Percentiles rank a stretch among this genome's conserved stretches.
phyloP scores from a whole-genome alignment of 1,140 invertebrate species.

The Anoplolepis gracilipes region DNA sequence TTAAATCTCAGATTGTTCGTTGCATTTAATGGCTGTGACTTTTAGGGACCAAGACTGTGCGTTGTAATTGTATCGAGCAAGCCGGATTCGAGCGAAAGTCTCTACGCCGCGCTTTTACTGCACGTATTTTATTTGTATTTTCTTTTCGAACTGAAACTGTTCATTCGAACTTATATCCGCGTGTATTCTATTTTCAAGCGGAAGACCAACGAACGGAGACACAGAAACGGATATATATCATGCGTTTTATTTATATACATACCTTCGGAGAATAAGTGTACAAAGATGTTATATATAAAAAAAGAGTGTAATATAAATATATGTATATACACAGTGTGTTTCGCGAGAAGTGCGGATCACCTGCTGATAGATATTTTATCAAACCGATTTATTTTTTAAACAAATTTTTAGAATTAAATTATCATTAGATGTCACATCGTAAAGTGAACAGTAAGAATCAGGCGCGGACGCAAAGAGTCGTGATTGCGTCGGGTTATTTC shows the following conservation, averaged over 20 bases:
- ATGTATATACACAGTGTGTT: background rate
- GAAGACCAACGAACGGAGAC: conserved; percentile 18
- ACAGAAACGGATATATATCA: background rate
- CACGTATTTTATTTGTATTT: conserved; percentile 12
- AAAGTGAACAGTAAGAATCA: background rate
- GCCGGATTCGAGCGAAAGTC: conserved; percentile 38
- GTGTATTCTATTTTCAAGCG: background rate
- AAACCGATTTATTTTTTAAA: conserved; percentile 32
- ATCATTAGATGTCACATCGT: background rate
- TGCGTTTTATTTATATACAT: background rate
- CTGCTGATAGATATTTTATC: conserved; percentile 9
- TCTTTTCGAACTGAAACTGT: background rate
- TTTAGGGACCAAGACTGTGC: conserved; percentile 83
- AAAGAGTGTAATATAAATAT: conserved; percentile 48
- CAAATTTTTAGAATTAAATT: background rate
- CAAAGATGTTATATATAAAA: conserved; percentile 46
- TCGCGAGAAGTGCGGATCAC: conserved; percentile 1
- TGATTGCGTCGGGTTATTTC: conserved; percentile 3
- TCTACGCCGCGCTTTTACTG: conserved; percentile 4
- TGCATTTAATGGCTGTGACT: conserved; percentile 86
- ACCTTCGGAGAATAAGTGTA: conserved; percentile 18
- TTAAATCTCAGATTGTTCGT: conserved; percentile 83
- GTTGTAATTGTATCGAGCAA: conserved; percentile 44
- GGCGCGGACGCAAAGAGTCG: background rate
- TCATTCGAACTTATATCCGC: conserved; percentile 14